Base-by-base conservation (phyloP, 2,113 vertebrate species). In the Catharus bicknelli region DNA sequence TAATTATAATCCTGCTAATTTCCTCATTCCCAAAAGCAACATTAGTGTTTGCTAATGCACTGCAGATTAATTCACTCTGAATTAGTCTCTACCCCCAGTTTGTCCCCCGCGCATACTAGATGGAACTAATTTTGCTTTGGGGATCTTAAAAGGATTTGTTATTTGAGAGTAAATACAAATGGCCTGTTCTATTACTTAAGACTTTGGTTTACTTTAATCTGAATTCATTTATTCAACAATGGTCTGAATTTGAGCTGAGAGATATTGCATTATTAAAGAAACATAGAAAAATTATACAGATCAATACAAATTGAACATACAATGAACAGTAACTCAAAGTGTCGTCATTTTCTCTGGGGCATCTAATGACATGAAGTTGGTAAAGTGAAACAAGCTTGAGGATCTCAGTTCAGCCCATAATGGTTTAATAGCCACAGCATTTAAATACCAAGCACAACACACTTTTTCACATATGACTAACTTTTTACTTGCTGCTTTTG, bases 1-100 rank as follows among this genome's bases (percentile, higher is more conserved):
- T 91, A 86, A 95, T 95, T 93, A 95, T 95, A 95, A 96, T 93
- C 87, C 87, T 90, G 76, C 62, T 97, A 95, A 94, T 86, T 96
- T 94, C 75, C 63, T 91, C 94, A 91, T 96, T 97, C 88, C 90
- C 93, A 47, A 94, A 96, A 86, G 80, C 53, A 97, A 94, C 84
- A 85, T 96, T 91, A 96, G 48, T 91, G 58, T 70, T 96, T 95
- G 67, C 58, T 96, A 96, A 96, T 96, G 70, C 95, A 94, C 55
- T 72, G 55, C 67, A 94, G 85, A 95, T 96, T 93, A 95, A 96
- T 96, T 95, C 50, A 3, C 66, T 94, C 88, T 96, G 83, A 96
- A 96, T 96, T 97, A 95, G 83, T 94, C 69, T 94, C 75, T 72
- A 92, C 54, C 55, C n/a, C 57, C 21, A 30, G 34, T 54, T 68